Conservation (phyloP, 2,888 invertebrate species). For the Lampropteryx suffumata region DNA sequence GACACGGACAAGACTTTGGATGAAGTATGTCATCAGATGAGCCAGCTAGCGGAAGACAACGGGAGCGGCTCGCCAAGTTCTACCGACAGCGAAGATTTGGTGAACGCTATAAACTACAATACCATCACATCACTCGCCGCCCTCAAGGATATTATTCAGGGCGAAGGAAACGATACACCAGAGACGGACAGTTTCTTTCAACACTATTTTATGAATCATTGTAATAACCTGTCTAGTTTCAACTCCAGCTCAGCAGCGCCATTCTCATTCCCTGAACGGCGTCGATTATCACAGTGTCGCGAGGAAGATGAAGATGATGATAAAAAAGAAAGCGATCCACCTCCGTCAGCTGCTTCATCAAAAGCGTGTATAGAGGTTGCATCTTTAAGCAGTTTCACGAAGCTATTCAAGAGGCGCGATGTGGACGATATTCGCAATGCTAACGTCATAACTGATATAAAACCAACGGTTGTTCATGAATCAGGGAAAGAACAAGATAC, state of each 20-base stretch:
- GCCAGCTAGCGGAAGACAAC: slow-evolving; percentile 46
- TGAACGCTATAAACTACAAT: slow-evolving; percentile 87
- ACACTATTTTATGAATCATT: slow-evolving; percentile 88
- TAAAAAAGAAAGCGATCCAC: slow-evolving; percentile 56
- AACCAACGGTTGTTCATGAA: slow-evolving; percentile 19
- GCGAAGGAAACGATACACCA: slow-evolving; percentile 80
- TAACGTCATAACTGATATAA: slow-evolving; percentile 30
- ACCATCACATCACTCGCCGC: slow-evolving; percentile 87
- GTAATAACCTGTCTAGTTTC: slow-evolving; percentile 86
- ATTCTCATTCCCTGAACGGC: slow-evolving; percentile 82
- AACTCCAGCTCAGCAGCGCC: slow-evolving; percentile 67
- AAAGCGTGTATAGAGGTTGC: slow-evolving; percentile 39
- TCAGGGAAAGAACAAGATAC: slow-evolving; percentile 16
- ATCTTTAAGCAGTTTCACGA: slow-evolving; percentile 38
- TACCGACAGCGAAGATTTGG: slow-evolving; percentile 85
- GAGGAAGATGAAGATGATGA: slow-evolving; percentile 92
- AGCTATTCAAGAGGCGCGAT: slow-evolving; percentile 37
- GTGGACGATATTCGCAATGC: slow-evolving; percentile 38
- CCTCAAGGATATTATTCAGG: slow-evolving; percentile 86
- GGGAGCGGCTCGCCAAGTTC: slow-evolving; percentile 70
- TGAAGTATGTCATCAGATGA: slow-evolving; percentile 51
- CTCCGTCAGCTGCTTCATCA: slow-evolving; percentile 41
- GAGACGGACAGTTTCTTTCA: slow-evolving; percentile 86
- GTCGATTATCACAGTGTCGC: slow-evolving; percentile 90
- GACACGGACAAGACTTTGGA: slow-evolving; percentile 42